phyloP scores from a whole-genome alignment of 2,888 invertebrate species.

The Calliphora vomitoria region DNA sequence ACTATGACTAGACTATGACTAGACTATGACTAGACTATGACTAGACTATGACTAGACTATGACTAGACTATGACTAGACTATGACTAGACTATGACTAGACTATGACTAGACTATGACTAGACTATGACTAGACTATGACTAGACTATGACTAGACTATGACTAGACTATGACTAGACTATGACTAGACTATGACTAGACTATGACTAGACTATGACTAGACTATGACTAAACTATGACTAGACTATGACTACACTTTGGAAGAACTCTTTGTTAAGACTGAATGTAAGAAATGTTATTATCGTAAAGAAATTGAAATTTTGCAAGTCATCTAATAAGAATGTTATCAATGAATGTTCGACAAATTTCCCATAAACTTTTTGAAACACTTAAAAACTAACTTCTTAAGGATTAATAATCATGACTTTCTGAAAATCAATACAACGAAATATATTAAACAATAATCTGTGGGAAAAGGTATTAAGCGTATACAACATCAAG shows the following conservation, averaged over 20 bases:
- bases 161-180: neutral
- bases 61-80: conserved; percentile 1
- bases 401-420: conserved; percentile 15
- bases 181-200: conserved; percentile 7
- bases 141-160: conserved; percentile 10
- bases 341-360: neutral
- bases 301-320: neutral
- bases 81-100: conserved; percentile 7
- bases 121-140: conserved; percentile 13
- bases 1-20: conserved; percentile 7
- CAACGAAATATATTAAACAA: conserved; percentile 15
- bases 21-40: conserved; percentile 7
- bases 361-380: neutral
- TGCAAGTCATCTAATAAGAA: conserved; percentile 5
- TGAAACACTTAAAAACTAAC: conserved; percentile 18
- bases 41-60: conserved; percentile 7
- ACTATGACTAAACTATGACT: too few relatives aligned
- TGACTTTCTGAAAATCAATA: conserved; percentile 40
- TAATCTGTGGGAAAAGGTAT: neutral
- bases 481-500: neutral
- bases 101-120: conserved; percentile 2
- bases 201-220: neutral
- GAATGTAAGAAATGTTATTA: too few relatives aligned
- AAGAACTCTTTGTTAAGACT: too few relatives aligned
- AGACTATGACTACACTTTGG: too few relatives aligned